phyloP scores from a whole-genome alignment of 2,797 vertebrate species.

The Tenualosa ilisha region DNA sequence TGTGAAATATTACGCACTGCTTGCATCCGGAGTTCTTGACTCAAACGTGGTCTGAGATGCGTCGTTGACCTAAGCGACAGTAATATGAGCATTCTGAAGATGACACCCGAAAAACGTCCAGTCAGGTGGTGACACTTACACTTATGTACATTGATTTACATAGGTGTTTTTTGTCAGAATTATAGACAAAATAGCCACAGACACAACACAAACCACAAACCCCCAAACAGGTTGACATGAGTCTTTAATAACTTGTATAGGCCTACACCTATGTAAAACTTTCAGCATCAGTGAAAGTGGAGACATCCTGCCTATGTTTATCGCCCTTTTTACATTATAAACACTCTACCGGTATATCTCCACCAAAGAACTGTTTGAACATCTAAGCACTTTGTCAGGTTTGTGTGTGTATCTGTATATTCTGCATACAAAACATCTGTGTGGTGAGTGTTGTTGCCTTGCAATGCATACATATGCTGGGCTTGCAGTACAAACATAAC shows the following conservation, averaged over 20 bases:
- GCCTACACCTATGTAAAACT: background rate
- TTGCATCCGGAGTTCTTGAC: background rate
- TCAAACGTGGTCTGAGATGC: background rate
- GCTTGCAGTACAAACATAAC: too few relatives aligned
- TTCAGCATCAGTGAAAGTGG: constrained; percentile 2
- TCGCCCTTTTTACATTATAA: background rate
- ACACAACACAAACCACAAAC: background rate
- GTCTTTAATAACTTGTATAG: background rate
- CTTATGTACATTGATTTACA: background rate
- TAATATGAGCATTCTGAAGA: background rate
- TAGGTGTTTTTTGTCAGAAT: background rate
- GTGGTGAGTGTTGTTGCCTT: background rate
- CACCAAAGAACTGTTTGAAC: background rate
- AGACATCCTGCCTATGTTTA: background rate
- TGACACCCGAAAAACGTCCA: background rate
- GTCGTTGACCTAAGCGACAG: background rate
- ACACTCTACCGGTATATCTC: background rate
- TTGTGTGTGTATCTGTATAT: background rate
- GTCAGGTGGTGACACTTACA: background rate
- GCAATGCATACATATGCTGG: background rate
- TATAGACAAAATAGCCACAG: background rate
- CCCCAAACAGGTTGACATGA: background rate
- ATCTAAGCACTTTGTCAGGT: background rate
- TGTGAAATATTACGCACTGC: constrained; percentile 68
- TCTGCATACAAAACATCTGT: background rate